Conservation (phyloP, 2,113 vertebrate species). For the Rhadina sibilatrix region DNA sequence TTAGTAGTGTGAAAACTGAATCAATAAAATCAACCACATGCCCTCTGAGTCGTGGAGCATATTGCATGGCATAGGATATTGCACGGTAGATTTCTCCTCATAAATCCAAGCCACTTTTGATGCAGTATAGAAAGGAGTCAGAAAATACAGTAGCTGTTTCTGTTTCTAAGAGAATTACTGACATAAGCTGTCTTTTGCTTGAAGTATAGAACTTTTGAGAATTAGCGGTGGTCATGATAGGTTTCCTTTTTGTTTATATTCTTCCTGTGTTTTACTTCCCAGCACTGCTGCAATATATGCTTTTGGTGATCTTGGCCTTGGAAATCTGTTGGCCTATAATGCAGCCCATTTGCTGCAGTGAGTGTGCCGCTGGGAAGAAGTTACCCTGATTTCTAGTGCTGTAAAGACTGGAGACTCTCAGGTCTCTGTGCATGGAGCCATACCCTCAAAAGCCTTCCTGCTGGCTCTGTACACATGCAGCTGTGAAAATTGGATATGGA, state of each 20-base stretch:
- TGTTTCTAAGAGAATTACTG: neutral
- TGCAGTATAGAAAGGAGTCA: neutral
- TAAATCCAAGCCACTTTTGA: neutral
- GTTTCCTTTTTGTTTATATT: neutral
- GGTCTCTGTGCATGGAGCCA: neutral
- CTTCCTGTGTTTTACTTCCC: neutral
- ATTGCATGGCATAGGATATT: neutral
- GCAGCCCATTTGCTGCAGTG: neutral
- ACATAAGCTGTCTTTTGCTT: neutral
- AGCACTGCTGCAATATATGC: neutral
- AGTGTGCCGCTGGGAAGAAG: neutral
- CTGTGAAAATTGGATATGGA: neutral
- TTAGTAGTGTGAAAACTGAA: constrained; percentile 12
- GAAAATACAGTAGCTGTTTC: neutral
- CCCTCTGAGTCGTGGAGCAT: neutral
- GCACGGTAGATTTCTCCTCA: neutral
- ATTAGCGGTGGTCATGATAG: neutral
- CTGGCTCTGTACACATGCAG: neutral
- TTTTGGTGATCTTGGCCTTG: neutral
- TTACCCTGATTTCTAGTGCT: neutral
- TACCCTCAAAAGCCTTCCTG: neutral
- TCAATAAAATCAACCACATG: constrained; percentile 17
- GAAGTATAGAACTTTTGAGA: neutral
- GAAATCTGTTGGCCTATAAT: neutral
- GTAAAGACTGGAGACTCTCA: neutral